phyloP scores from a whole-genome alignment of 2,113 vertebrate species.

The Atractosteus spatula region DNA sequence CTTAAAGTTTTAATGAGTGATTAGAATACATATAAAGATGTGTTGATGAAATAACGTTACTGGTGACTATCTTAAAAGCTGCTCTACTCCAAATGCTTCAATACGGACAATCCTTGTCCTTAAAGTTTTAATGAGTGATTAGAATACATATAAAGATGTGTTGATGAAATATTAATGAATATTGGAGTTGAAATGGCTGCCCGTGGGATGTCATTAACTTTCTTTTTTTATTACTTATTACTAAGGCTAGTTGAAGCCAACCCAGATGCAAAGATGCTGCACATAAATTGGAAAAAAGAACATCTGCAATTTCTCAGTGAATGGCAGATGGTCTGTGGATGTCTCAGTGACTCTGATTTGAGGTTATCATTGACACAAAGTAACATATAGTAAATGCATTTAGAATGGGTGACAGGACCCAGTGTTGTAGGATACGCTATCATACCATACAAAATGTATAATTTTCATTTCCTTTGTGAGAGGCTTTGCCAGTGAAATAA shows the following conservation, averaged over 20 bases:
- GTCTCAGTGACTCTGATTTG: background rate
- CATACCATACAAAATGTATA: no score
- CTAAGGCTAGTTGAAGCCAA: background rate
- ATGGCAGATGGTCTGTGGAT: background rate
- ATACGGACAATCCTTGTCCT: background rate
- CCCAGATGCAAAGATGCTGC: background rate
- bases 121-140: slow-evolving; percentile 17
- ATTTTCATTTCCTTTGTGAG: no score
- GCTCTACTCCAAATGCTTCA: slow-evolving; percentile 5
- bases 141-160: background rate
- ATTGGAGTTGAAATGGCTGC: slow-evolving; percentile 46
- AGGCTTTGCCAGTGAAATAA: no score
- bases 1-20: no score
- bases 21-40: no score
- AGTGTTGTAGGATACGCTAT: no score
- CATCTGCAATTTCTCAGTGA: background rate
- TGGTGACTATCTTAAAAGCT: no score
- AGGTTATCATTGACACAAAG: background rate
- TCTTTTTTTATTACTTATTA: slow-evolving; percentile 21
- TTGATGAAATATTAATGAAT: slow-evolving; percentile 52
- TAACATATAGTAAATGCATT: background rate
- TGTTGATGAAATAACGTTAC: no score
- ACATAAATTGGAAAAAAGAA: slow-evolving; percentile 6
- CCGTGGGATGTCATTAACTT: slow-evolving; percentile 56
- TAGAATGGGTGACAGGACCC: no score